These are phyloP conservation scores for Pristionchus exspectatus DNA, from an alignment of 2,888 invertebrate genomes.

Conservation along the genomic window DNA sequence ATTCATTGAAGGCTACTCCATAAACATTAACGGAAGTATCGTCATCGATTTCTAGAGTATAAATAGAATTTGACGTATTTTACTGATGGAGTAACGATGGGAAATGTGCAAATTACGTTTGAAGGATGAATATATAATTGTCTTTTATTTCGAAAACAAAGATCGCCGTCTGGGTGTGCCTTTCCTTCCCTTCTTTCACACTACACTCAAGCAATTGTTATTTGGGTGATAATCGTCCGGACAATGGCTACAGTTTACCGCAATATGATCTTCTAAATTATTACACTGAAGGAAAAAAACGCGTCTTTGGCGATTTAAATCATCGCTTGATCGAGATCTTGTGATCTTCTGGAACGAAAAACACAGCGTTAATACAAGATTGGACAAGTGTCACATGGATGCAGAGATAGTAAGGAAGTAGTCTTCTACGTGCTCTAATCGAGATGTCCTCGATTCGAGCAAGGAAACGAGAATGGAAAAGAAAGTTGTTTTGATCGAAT, in stretches of 20 bases:
- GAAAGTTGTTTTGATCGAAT: conserved; percentile 7
- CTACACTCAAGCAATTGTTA: background rate
- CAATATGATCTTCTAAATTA: background rate
- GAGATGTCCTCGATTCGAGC: background rate
- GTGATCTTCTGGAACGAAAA: background rate
- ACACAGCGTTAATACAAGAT: too few relatives aligned
- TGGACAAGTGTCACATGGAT: background rate
- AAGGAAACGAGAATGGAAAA: background rate
- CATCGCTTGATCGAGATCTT: background rate
- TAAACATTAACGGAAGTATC: background rate
- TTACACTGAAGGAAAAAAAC: background rate
- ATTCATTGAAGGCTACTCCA: background rate
- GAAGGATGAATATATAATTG: background rate
- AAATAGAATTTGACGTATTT: background rate
- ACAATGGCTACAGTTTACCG: conserved; percentile 27
- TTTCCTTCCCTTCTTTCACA: background rate
- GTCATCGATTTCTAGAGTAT: background rate
- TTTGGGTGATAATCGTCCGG: background rate
- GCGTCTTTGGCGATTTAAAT: background rate
- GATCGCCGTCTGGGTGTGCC: conserved; percentile 3
- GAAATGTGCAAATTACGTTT: background rate
- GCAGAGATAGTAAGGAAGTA: background rate
- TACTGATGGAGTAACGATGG: background rate
- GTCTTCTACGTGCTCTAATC: background rate
- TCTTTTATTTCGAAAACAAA: background rate